Base-by-base conservation (phyloP, 2,888 invertebrate species). In the Zootermopsis nevadensis region DNA sequence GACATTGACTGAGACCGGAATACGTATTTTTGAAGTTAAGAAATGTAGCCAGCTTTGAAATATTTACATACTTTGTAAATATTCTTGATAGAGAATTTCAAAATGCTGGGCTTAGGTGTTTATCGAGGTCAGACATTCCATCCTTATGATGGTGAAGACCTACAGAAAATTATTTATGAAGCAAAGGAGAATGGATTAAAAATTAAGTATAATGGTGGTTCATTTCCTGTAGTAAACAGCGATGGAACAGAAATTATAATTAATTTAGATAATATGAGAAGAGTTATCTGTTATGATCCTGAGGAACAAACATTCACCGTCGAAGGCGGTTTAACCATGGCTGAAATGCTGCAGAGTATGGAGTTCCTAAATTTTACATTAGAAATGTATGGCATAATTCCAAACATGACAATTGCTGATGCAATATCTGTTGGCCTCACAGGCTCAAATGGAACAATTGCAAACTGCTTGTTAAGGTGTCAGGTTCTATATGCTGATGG, bases 381-480 rank as follows among this genome's bases (percentile, higher is more conserved):
- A 66, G 72, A 84, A 66, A 33, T 85, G 1, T 84, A 85, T 48
- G 85, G 85, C 2, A 81, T 80, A 10, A n/a, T 85, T 69, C 85
- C 85, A 24, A 60, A 85, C 38, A 83, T 85, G 83, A 60, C 85
- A 19, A 33, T 85, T 33, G 72, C 82, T 6, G 85, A 85, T 81
- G 85, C 85, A n/a, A 81, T 85, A 33, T 66, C 83, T 30, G 83
- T 85, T 27, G 85, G 85, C 8, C 42, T 85, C 22, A 81, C 81
- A 8, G 83, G 84, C 2, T 85, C 85, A 66, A 84, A 81, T 60
- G 85, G 85, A 8, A 79, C 81, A 22, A 74, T 85, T 31, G 81
- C 84, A 22, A 48, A 80, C 27, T 82, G 82, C 55, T 66, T 85
- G 53, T 74, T 83, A 35, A 81, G 82, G 31, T 85, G 85, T 38